Evolutionary conservation across 2,888 invertebrate species (phyloP).

Genomic region (Abscondita cerata): DNA sequence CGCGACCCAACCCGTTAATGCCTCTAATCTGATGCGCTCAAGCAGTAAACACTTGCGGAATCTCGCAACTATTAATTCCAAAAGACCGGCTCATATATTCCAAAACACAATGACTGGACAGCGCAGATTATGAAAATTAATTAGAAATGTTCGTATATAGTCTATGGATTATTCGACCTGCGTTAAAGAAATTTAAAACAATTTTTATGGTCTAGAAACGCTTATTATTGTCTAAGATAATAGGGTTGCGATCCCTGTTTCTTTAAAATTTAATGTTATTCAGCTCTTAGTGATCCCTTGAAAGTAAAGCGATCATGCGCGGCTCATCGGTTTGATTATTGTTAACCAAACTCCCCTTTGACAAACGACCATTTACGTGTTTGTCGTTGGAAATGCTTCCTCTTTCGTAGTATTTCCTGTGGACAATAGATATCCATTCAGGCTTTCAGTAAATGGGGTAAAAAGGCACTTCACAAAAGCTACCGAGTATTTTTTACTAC

Average conservation of each 20-base stretch:
- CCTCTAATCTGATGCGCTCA: constrained; percentile 58
- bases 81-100: constrained; percentile 55
- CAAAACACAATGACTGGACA: constrained; percentile 51
- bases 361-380: constrained; percentile 35
- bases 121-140: constrained; percentile 42
- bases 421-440: constrained; percentile 28
- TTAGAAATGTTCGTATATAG: constrained; percentile 38
- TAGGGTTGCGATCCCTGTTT: constrained; percentile 41
- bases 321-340: constrained; percentile 31
- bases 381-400: constrained; percentile 29
- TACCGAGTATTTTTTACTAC: constrained; percentile 22
- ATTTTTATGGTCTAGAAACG: constrained; percentile 44
- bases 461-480: constrained; percentile 29
- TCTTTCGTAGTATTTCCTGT: constrained; percentile 24
- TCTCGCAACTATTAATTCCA: constrained; percentile 58
- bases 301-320: constrained; percentile 29
- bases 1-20: constrained; percentile 56
- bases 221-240: constrained; percentile 42
- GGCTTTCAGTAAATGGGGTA: constrained; percentile 25
- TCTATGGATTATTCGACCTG: constrained; percentile 25
- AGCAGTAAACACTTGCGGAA: constrained; percentile 58
- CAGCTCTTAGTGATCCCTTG: constrained; percentile 36
- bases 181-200: constrained; percentile 37
- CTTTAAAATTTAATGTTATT: constrained; percentile 42
- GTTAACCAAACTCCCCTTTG: constrained; percentile 26